Evolutionary conservation across 2,113 vertebrate genomes (phyloP).

Genomic region (Engystomops pustulosus): DNA sequence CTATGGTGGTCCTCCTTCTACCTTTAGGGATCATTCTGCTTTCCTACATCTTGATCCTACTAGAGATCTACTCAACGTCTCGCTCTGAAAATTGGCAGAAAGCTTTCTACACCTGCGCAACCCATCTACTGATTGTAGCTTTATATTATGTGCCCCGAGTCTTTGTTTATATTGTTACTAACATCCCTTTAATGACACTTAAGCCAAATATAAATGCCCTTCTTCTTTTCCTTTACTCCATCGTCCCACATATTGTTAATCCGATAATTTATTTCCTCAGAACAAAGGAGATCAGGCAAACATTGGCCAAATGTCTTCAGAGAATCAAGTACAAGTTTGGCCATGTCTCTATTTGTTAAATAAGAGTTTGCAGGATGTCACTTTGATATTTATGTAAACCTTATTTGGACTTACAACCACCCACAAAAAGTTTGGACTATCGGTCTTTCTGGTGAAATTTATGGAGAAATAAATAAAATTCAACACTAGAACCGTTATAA

Average conservation of each 20-base stretch:
- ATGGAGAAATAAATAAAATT: too few relatives aligned
- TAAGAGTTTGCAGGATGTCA: too few relatives aligned
- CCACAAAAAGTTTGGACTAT: too few relatives aligned
- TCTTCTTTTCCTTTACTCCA: conserved; percentile 10
- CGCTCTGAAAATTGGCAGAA: conserved; percentile 6
- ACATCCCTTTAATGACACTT: background rate
- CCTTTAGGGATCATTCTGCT: conserved; percentile 1
- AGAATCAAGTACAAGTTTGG: background rate
- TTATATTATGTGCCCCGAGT: conserved; percentile 20
- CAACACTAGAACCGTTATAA: too few relatives aligned
- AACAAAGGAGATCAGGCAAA: conserved; percentile 21
- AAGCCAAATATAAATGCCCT: background rate
- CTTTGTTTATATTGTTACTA: conserved; percentile 12
- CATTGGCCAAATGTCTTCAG: background rate
- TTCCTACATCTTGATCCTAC: conserved; percentile 21
- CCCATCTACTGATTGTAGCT: conserved; percentile 13
- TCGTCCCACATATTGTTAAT: conserved; percentile 29
- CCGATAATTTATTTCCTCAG: conserved; percentile 34
- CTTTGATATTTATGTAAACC: too few relatives aligned
- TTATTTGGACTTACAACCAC: too few relatives aligned
- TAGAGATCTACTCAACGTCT: background rate
- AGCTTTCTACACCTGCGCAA: conserved; percentile 16
- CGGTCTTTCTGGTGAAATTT: too few relatives aligned
- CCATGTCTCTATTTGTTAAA: too few relatives aligned
- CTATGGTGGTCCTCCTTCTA: conserved; percentile 26